Evolutionary conservation across 2,888 invertebrate species (phyloP), one percentile per base, ranked within the genome.

Genomic region (Drosophila limbata): DNA sequence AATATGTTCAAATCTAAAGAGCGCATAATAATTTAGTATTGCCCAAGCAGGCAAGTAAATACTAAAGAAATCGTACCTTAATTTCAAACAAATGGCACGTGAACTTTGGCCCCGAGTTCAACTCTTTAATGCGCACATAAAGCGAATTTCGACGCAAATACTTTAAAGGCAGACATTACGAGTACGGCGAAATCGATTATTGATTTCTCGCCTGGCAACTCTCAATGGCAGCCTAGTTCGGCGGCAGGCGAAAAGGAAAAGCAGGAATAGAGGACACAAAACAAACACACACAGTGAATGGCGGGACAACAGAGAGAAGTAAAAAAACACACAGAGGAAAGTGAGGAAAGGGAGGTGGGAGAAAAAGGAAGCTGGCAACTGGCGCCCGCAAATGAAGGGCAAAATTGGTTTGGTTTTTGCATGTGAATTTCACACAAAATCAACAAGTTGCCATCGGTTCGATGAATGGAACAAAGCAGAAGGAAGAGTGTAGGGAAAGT

Each of bases 371-470:
- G 33, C 19, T 71, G 44, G 64, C 56, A 48, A 67, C 62, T 63
- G 79, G 75, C 71, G 82, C 68, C 71, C 84, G 79, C 79, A 86
- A 84, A 86, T 84, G 84, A 86, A 86, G 82, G 84, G 84, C 87
- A 78, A 89, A 85, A 88, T 85, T 87, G 85, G 82, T 82, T 85
- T 83, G 88, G 88, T 88, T 84, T 84, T 85, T 85, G 85, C 89
- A 85, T 85, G 85, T 87, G 85, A 77, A 85, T 69, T 89, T 73
- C 57, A 50, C 81, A 86, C 75, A 78, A 85, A 85, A 79, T 89
- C 91, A 91, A 91, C 91, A 91, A 90, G 90, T 91, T 85, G 91
- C 84, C 86, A 83, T 84, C 80, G 81, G 87, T 88, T 83, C 83
- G 77, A 82, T 85, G 89, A 88, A 81, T 87, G 83, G 70, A 59